A percentile compares a stretch with the other conserved stretches of the same genome.
Conservation (phyloP, 2,797 vertebrate genomes). For the Xenops minutus region DNA sequence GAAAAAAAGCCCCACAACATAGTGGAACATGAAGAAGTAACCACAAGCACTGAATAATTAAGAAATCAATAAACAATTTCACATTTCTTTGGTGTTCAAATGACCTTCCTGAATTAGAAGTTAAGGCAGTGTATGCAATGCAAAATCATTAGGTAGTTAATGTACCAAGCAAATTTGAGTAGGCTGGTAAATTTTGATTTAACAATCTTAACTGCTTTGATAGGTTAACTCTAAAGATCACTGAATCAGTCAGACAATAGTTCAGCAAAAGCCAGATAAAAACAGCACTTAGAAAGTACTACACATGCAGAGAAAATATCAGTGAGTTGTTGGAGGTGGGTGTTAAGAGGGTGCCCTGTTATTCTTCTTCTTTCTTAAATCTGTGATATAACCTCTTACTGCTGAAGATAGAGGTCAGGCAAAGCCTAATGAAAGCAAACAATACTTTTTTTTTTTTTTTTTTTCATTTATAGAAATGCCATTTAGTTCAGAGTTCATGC, state of each 20-base stretch:
- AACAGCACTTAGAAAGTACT: neutral
- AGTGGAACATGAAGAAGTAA: slow-evolving; percentile 7
- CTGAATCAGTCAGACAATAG: neutral
- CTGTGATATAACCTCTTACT: neutral
- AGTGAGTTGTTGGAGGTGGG: neutral
- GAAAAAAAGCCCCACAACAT: neutral
- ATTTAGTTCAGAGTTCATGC: neutral
- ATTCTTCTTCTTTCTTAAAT: neutral
- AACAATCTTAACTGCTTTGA: slow-evolving; percentile 8
- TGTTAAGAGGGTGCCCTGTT: neutral
- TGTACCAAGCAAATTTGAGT: slow-evolving; percentile 41
- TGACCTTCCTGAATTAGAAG: slow-evolving; percentile 41
- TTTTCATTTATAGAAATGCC: neutral
- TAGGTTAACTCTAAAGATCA: slow-evolving; percentile 33
- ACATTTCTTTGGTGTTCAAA: slow-evolving; percentile 28
- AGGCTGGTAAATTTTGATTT: slow-evolving; percentile 40
- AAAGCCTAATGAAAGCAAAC: neutral
- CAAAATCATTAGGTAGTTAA: slow-evolving; percentile 18
- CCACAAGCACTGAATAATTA: slow-evolving; percentile 38
- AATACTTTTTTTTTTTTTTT: neutral
- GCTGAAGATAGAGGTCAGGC: neutral
- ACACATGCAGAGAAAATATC: neutral
- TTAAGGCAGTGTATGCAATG: neutral
- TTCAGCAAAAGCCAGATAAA: slow-evolving; percentile 13
- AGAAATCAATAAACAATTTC: slow-evolving; percentile 58